Conservation (phyloP, 2,113 vertebrate species). For the Catharus fuscescens region DNA sequence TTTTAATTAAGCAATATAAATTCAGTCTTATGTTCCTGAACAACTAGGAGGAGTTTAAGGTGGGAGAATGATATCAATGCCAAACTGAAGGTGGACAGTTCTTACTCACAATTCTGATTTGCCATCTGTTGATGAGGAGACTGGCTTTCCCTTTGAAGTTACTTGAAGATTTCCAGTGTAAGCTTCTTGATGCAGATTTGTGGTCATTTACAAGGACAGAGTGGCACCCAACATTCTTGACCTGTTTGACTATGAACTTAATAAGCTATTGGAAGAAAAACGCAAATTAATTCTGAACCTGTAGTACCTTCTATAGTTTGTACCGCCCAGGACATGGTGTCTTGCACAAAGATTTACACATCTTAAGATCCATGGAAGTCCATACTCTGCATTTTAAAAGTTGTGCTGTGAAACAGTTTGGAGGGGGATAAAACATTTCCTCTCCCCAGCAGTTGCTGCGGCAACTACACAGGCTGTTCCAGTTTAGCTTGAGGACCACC, state of each 20-base stretch:
- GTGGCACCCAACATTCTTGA: background rate
- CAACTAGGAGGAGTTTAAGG: conserved; percentile 24
- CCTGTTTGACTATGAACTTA: background rate
- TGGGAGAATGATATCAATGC: background rate
- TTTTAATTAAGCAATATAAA: conserved; percentile 47
- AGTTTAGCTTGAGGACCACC: background rate
- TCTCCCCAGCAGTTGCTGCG: background rate
- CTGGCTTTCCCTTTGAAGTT: background rate
- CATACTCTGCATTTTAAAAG: background rate
- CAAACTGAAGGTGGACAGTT: conserved; percentile 45
- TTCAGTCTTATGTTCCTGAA: background rate
- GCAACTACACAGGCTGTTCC: background rate
- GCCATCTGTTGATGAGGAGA: background rate
- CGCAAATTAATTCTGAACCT: background rate
- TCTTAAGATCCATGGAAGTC: background rate
- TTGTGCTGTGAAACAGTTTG: background rate
- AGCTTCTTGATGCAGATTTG: background rate
- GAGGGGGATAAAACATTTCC: background rate
- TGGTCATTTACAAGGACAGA: background rate
- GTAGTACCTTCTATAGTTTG: background rate
- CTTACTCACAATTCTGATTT: conserved; percentile 16
- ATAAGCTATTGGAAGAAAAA: background rate
- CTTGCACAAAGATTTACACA: background rate
- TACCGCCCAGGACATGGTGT: rapidly evolving
- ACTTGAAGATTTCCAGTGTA: background rate